A percentile compares a stretch with the other conserved stretches of the same genome.
These are phyloP conservation scores for Ceuthmochares aereus DNA, from an alignment of 2,113 vertebrate genomes.

Conservation along the genomic window DNA sequence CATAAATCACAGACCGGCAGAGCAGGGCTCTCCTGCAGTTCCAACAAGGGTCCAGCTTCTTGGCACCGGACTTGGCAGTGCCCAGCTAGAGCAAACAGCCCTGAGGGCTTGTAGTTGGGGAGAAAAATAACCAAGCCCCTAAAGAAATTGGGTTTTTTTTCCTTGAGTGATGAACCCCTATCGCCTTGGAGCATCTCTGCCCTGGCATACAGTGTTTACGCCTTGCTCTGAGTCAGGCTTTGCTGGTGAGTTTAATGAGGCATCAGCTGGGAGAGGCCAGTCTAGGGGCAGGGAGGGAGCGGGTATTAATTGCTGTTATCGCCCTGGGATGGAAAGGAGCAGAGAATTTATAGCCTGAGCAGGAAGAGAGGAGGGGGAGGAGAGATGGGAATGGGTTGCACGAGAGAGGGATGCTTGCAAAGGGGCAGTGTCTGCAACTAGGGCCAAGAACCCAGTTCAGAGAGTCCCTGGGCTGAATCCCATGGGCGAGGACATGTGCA, in stretches of 20 bases:
- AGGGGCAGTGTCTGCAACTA: rapidly evolving
- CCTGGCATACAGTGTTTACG: rapidly evolving
- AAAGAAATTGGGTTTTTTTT: neutral
- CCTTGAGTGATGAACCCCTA: neutral
- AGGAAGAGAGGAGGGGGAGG: neutral
- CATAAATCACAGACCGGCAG: neutral
- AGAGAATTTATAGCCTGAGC: neutral
- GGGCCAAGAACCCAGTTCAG: rapidly evolving
- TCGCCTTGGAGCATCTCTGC: neutral
- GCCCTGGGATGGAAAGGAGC: neutral
- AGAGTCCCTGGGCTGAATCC: neutral
- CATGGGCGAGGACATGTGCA: rapidly evolving
- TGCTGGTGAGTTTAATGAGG: neutral
- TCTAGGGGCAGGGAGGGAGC: neutral
- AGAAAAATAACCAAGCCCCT: too few species aligned
- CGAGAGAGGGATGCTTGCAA: neutral
- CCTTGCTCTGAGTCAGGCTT: neutral
- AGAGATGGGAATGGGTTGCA: neutral
- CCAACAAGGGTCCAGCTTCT: neutral
- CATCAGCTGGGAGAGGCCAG: neutral
- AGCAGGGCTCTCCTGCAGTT: neutral
- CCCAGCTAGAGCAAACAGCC: rapidly evolving
- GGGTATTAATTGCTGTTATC: neutral
- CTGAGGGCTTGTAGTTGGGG: rapidly evolving
- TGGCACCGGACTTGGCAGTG: neutral